Evolutionary conservation across 2,113 vertebrate genomes (phyloP).

Genomic region (Halichoerus grypus): DNA sequence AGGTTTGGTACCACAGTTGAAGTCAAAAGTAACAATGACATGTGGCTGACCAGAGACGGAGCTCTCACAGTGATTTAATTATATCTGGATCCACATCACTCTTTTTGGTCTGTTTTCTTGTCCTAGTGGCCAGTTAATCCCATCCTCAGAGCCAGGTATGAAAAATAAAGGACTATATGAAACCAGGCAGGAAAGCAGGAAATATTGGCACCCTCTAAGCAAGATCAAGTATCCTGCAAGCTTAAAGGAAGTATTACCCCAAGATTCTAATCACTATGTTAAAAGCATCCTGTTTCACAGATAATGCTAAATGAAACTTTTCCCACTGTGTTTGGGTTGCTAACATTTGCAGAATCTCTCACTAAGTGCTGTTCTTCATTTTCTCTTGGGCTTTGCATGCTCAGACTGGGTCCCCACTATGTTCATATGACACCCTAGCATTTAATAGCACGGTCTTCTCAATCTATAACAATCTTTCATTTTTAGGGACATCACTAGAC

Average conservation of each 20-base stretch:
- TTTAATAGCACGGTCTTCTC: not conserved
- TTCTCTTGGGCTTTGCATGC: not conserved
- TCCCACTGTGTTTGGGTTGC: constrained; percentile 50
- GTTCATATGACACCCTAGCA: not conserved
- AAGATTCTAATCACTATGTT: constrained; percentile 58
- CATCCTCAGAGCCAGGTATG: constrained; percentile 59
- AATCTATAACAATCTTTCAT: not conserved
- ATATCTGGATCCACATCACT: constrained; percentile 34
- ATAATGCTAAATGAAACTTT: constrained; percentile 66
- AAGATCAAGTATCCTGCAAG: constrained; percentile 68
- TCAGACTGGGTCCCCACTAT: not conserved
- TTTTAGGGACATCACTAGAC: not conserved
- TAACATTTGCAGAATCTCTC: constrained; percentile 57
- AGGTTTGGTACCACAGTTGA: not conserved
- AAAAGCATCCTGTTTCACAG: constrained; percentile 49
- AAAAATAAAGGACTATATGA: constrained; percentile 59
- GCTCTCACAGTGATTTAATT: constrained; percentile 38
- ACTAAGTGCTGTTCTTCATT: constrained; percentile 11
- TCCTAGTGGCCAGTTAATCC: constrained; percentile 35
- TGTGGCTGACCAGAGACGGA: constrained; percentile 23
- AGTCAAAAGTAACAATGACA: not conserved
- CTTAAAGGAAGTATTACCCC: constrained; percentile 48
- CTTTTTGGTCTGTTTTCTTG: constrained; percentile 1
- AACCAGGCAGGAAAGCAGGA: constrained; percentile 30
- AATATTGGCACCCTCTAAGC: constrained; percentile 34